A percentile compares a stretch with the other conserved stretches of the same genome.
phyloP scores from a whole-genome alignment of 2,888 invertebrate species.

The Stenichneumon culpator region DNA sequence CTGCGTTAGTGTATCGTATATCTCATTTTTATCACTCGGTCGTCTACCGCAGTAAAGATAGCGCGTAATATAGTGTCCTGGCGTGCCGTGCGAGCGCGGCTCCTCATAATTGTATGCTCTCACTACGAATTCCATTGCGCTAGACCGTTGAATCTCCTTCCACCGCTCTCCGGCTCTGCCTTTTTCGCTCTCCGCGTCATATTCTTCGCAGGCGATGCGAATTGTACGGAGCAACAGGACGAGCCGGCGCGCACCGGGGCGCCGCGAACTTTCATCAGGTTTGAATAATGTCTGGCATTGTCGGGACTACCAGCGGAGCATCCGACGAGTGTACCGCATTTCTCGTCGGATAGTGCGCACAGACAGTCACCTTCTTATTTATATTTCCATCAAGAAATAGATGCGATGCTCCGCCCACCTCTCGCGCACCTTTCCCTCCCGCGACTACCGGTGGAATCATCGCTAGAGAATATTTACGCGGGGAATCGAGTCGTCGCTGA shows the following conservation, averaged over 20 bases:
- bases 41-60: constrained; percentile 65
- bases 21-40: constrained; percentile 67
- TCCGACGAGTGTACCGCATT: constrained; percentile 23
- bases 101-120: constrained; percentile 65
- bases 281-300: constrained; percentile 68
- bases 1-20: constrained; percentile 46
- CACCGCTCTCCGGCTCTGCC: constrained; percentile 41
- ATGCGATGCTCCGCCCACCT: constrained; percentile 25
- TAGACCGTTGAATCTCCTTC: constrained; percentile 28
- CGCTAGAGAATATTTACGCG: constrained; percentile 2
- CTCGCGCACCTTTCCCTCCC: background rate
- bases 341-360: constrained; percentile 26
- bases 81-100: constrained; percentile 30
- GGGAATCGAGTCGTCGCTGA: constrained; percentile 30
- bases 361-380: constrained; percentile 61
- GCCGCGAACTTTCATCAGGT: constrained; percentile 66
- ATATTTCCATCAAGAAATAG: constrained; percentile 62
- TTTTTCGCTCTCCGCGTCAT: background rate
- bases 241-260: constrained; percentile 8
- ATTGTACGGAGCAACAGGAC: constrained; percentile 42
- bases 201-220: constrained; percentile 32
- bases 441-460: constrained; percentile 20
- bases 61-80: constrained; percentile 63
- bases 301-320: constrained; percentile 53
- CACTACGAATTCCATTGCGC: constrained; percentile 65